Evolutionary conservation across 2,888 invertebrate genomes (phyloP), one percentile per base, ranked within the genome.

Genomic region (Pelosia muscerda): DNA sequence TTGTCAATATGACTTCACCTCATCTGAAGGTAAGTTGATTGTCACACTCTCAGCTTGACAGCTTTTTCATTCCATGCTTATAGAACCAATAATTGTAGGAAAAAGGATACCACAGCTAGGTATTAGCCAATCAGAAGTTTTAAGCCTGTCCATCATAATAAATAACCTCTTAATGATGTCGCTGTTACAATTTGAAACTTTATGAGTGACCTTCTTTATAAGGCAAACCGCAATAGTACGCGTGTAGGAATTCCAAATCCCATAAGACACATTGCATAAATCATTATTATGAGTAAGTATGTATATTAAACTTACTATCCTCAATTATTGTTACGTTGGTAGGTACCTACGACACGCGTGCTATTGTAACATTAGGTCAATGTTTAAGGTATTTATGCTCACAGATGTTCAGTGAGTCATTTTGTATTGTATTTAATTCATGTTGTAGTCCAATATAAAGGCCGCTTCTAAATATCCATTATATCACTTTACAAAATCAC

Each of bases 141-240:
- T n/a, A 49, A 49, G 8, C 49, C 49, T 2, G 8, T 19, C 42
- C n/a, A 2, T n/a, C 15, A 15, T 15, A 13, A 15, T 38, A 15
- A 38, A 49, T 6, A 19, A 42, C 42, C 34, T 11, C 1, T 6
- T 19, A 19, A 19, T 19, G 19, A 42, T n/a, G 42, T 19, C 19
- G 59, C 23, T 23, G 59, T 38, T 22, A 15, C 15, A 59, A 23
- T 38, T 6, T 22, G 6, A 19, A 53, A 42, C 15, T 54, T 59
- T 23, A n/a, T 49, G 15, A 49, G 5, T 19, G 15, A 19, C 22
- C 22, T 38, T 19, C 19, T 26, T 28, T 15, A 19, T 10, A 9
- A 34, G 55, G 31, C n/a, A 61, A 61, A 61, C 61, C 49, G n/a
- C 61, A 49, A 25, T 49, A 25, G 61, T 26, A 49, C 49, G 49